A percentile compares a stretch with the other conserved stretches of the same genome.
phyloP scores from a whole-genome alignment of 2,113 vertebrate species.

The Hypomesus transpacificus region DNA sequence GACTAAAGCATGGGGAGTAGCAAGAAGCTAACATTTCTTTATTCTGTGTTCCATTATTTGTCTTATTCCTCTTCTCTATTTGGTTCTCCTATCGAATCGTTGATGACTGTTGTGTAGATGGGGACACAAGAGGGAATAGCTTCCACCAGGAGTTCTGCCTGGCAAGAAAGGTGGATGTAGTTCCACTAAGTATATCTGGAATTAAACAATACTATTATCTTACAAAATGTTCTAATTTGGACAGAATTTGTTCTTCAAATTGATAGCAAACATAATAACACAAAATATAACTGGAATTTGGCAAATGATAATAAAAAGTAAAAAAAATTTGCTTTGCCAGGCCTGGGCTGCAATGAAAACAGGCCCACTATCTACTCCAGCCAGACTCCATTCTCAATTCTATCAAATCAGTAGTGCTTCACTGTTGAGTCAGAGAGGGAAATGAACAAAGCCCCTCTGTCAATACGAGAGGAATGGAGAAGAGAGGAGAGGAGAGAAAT shows the following conservation, averaged over 20 bases:
- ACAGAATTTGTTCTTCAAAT: not conserved
- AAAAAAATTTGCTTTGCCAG: slow-evolving; percentile 11
- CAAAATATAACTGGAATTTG: not conserved
- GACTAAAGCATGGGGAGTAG: not conserved
- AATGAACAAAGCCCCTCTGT: not conserved
- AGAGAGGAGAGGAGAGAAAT: not conserved
- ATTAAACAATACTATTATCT: too few species aligned
- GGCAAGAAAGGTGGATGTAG: too few species aligned
- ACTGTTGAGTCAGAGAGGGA: slow-evolving; percentile 15
- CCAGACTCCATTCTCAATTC: slow-evolving; percentile 15
- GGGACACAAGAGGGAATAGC: too few species aligned
- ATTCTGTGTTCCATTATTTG: too few species aligned
- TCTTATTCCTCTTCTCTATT: too few species aligned
- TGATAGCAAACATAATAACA: not conserved
- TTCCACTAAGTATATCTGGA: too few species aligned
- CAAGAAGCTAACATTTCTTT: too few species aligned
- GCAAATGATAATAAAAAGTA: not conserved
- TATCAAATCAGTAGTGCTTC: slow-evolving; percentile 19
- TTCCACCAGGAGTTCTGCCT: too few species aligned
- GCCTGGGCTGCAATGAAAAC: not conserved
- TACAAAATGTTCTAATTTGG: too few species aligned
- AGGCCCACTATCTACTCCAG: not conserved
- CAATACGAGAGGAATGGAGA: not conserved
- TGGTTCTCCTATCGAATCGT: too few species aligned
- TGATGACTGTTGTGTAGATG: too few species aligned